Conservation (phyloP, 2,113 vertebrate genomes). For the Chaenocephalus aceratus region DNA sequence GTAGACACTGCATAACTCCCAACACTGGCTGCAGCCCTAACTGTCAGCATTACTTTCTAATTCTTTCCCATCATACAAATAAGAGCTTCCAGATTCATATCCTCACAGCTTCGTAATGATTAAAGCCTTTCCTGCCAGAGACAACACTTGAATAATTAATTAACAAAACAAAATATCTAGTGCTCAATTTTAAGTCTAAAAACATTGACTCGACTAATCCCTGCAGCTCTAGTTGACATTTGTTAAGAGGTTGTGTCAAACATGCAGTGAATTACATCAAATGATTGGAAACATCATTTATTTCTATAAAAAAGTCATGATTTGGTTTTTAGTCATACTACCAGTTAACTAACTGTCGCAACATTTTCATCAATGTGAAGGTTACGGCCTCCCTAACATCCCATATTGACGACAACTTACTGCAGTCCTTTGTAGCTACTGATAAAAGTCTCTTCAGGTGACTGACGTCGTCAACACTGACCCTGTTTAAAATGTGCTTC, state of each 20-base stretch:
- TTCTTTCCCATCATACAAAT: not conserved
- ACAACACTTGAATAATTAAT: too few species aligned
- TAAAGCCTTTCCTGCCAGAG: too few species aligned
- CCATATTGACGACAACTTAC: slow-evolving; percentile 2
- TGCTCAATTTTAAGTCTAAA: too few species aligned
- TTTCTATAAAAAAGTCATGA: not conserved
- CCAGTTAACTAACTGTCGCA: not conserved
- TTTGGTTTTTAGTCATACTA: not conserved
- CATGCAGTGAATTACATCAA: not conserved
- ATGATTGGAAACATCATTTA: not conserved
- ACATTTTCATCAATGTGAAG: slow-evolving; percentile 6
- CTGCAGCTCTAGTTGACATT: not conserved
- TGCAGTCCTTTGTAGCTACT: slow-evolving; percentile 8
- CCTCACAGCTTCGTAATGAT: not conserved
- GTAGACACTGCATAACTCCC: too few species aligned
- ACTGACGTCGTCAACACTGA: slow-evolving; percentile 3
- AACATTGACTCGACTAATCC: too few species aligned
- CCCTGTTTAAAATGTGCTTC: slow-evolving; percentile 16
- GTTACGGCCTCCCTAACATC: not conserved
- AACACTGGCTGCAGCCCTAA: too few species aligned
- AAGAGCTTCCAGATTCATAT: not conserved
- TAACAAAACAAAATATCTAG: too few species aligned
- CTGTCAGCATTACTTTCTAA: not conserved
- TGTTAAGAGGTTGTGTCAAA: not conserved
- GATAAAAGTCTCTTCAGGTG: slow-evolving; percentile 2